These are phyloP conservation scores for Atherinosoma microstoma DNA, from an alignment of 2,797 vertebrate genomes.

Conservation along the genomic window DNA sequence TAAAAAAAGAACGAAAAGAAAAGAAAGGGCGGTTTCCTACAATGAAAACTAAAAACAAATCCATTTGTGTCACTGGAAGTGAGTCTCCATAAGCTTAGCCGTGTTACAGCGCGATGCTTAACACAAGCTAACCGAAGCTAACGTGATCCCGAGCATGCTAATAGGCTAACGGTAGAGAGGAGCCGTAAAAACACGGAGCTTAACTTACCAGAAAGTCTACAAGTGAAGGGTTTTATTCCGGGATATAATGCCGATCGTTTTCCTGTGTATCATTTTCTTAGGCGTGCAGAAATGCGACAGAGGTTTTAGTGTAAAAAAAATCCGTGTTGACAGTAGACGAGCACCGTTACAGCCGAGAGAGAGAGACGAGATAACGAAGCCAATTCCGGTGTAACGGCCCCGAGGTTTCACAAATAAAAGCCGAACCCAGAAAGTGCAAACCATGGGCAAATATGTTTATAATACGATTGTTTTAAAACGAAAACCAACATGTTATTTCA, in stretches of 20 bases:
- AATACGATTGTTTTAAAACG: no score
- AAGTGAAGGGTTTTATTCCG: constrained; percentile 16
- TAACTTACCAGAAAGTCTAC: constrained; percentile 67
- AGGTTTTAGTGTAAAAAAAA: constrained; percentile 4
- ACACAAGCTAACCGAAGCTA: constrained; percentile 17
- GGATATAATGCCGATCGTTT: background rate
- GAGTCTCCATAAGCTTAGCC: background rate
- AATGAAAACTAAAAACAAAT: fast-evolving
- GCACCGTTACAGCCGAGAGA: constrained; percentile 7
- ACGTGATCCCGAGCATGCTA: constrained; percentile 47
- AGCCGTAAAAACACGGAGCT: background rate
- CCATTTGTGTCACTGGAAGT: fast-evolving
- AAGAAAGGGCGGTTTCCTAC: fast-evolving
- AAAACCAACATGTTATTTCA: no score
- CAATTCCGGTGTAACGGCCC: constrained; percentile 45
- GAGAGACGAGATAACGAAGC: constrained; percentile 30
- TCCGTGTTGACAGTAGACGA: constrained; percentile 53
- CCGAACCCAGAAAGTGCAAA: background rate
- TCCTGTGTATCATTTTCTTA: constrained; percentile 45
- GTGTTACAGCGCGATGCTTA: background rate
- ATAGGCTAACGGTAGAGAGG: constrained; percentile 39
- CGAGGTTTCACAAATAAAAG: constrained; percentile 61
- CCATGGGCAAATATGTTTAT: no score
- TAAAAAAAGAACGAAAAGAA: no score
- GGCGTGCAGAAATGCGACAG: background rate